Base-by-base conservation (phyloP, 1,140 invertebrate species). In the Zaprionus ghesquierei region DNA sequence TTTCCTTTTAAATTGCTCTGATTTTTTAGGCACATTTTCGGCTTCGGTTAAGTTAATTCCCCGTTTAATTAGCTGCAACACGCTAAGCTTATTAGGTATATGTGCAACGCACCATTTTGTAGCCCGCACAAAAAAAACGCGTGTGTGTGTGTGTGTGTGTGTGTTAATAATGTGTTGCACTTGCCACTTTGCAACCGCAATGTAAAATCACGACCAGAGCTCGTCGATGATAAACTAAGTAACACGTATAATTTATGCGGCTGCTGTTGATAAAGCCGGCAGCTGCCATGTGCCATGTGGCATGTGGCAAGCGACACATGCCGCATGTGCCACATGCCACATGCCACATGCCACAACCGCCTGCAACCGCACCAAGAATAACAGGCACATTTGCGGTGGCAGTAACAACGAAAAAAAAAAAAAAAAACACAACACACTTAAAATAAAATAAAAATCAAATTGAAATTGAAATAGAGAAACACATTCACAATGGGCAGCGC, bases 161-260 rank as follows among this genome's bases (percentile, higher is more conserved):
- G n/a, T n/a, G n/a, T n/a, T n/a, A n/a, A n/a, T n/a, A 86, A 75
- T 71, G 53, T 65, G 75, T 46, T 65, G 25, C 41, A 41, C n/a
- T 33, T 13, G n/a, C n/a, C 8, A 18, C 41, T 9, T 22, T 27
- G 18, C 41, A 22, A 65, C 84, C 75, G 69, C 82, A 87, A n/a
- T 2, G 54, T 54, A 66, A 64, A 87, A 84, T 79, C 50, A 53
- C 60, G 51, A 64, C 29, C 63, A 68, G 41, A 10, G 18, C 13
- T 18, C n/a, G 61, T 76, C 72, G 13, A 79, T 86, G 70, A 87
- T 82, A 79, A 86, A 86, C 82, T 79, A 87, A 79, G 78, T 85
- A 81, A 87, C 79, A 66, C 69, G 70, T 70, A 70, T 77, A 75
- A 87, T 87, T 86, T 82, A 86, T 82, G 18, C 41, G 79, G 65